Base-by-base conservation (phyloP, 1,140 invertebrate species). In the Rhynchophorus ferrugineus region DNA sequence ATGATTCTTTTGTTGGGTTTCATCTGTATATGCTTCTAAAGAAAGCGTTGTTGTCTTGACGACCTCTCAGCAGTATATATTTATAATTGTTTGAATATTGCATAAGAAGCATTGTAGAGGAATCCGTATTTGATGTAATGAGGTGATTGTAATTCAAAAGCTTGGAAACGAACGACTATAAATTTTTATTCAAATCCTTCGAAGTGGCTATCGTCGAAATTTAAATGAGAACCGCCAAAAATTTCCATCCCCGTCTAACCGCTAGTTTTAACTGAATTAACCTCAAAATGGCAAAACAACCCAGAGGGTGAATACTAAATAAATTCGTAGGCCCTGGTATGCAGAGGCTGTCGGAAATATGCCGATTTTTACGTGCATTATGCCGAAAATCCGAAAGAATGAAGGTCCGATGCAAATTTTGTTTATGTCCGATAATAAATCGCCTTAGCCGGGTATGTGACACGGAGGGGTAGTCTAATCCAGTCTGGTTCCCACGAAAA, bases 401-500 rank as follows among this genome's bases (percentile, higher is more conserved):
- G 39, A 49, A 55, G 41, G 39, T 18, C 41, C 17, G 49, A 59
- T 59, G 57, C 57, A 59, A 59, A 59, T 59, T 55, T 44, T 54
- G 51, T 59, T 44, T 56, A 55, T 49, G 39, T 22, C 45, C 33
- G 41, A 51, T 50, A 51, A 56, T 59, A 59, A 59, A 59, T 59
- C 57, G 57, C 45, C 50, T 42, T 43, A 35, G 45, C 33, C 39
- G 53, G 36, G 49, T 58, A 58, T 56, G 39, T 43, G 42, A 44
- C 51, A 54, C 22, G 36, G 35, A 54, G 51, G 51, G 51, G 44
- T 47, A 54, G 17, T n/a, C 38, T 49, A 55, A 44, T 51, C 57
- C 45, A 45, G 49, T 57, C 47, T 50, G 46, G 56, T 60, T 60
- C 58, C 58, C 58, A 60, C 55, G 58, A 57, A 57, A 60, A 57